These are phyloP conservation scores for Rhingia campestris DNA, from an alignment of 2,888 invertebrate species.

Conservation along the genomic window DNA sequence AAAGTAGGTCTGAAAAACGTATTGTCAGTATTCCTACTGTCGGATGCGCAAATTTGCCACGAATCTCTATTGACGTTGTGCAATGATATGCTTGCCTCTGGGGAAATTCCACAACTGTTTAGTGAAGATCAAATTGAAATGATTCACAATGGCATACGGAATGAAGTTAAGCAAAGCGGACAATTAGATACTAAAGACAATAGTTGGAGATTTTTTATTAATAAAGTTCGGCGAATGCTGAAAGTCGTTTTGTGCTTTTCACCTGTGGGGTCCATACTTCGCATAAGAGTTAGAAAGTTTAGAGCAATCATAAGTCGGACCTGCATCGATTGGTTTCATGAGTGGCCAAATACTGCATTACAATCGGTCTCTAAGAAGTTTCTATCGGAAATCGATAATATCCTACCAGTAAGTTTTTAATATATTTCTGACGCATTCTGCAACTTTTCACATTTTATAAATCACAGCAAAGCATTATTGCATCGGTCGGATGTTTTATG, in stretches of 20 bases:
- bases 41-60: conserved; percentile 96
- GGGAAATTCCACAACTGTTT: conserved; percentile 95
- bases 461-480: conserved; percentile 85
- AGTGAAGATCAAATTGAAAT: conserved; percentile 95
- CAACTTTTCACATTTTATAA: not conserved
- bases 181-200: conserved; percentile 94
- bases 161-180: conserved; percentile 92
- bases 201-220: conserved; percentile 97
- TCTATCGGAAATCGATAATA: conserved; percentile 89
- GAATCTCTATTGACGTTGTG: conserved; percentile 95
- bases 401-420: conserved; percentile 86
- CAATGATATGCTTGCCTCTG: conserved; percentile 96
- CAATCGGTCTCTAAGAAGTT: conserved; percentile 94
- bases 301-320: conserved; percentile 97
- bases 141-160: conserved; percentile 89
- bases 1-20: conserved; percentile 95
- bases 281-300: conserved; percentile 94
- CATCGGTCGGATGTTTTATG: conserved; percentile 94
- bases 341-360: conserved; percentile 96
- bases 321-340: conserved; percentile 98
- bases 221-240: conserved; percentile 90
- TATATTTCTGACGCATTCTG: not conserved
- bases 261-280: conserved; percentile 94
- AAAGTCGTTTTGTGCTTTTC: conserved; percentile 97
- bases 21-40: conserved; percentile 94